Conservation (phyloP, 2,113 vertebrate genomes). For the Oenanthe oenanthe region DNA sequence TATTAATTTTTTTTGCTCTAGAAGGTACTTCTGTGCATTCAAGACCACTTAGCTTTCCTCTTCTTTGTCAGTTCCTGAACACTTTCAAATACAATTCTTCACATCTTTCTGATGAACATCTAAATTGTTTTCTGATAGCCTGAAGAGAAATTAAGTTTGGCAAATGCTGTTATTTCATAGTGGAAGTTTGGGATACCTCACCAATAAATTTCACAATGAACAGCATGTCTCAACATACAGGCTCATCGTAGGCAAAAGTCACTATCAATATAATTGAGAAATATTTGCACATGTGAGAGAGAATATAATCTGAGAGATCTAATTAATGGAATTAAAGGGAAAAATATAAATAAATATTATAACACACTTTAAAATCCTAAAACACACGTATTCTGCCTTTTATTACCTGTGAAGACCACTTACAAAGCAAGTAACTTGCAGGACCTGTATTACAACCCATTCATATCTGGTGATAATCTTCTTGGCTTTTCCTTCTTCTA, state of each 20-base stretch:
- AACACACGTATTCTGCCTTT: not conserved
- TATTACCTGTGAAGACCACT: not conserved
- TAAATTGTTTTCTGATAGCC: not conserved
- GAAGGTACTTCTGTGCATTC: not conserved
- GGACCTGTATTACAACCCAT: not conserved
- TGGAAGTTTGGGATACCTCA: not conserved
- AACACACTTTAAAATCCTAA: not conserved
- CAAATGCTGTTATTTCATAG: not conserved
- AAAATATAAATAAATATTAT: not conserved
- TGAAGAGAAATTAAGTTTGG: not conserved
- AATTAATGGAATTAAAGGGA: not conserved
- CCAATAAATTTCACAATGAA: not conserved
- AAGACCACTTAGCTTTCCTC: not conserved
- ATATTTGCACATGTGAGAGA: not conserved
- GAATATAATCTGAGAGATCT: not conserved
- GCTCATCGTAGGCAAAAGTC: not conserved
- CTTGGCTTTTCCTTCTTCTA: not conserved
- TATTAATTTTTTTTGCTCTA: not conserved
- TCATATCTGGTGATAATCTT: not conserved
- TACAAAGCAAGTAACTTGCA: not conserved
- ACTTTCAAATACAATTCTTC: not conserved
- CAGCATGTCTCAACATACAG: not conserved
- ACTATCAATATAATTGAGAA: not conserved
- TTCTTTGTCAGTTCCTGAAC: not conserved
- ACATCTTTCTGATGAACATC: not conserved